Evolutionary conservation across 2,797 vertebrate genomes (phyloP).

Genomic region (Miichthys miiuy): DNA sequence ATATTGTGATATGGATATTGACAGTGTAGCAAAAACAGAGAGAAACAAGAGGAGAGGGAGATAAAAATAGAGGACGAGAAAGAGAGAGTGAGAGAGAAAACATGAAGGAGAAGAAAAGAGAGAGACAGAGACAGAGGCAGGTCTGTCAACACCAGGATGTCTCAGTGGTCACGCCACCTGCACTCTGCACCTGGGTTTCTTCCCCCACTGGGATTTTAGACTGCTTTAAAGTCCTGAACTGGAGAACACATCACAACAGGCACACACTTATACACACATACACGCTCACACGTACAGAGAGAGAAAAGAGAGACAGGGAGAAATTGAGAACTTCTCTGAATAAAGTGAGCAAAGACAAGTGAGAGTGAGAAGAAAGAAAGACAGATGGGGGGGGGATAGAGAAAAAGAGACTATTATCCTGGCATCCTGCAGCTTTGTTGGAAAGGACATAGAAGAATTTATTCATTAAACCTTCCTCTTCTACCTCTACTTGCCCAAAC

Average conservation of each 20-base stretch:
- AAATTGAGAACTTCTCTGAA: slow-evolving; percentile 36
- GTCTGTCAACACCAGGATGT: slow-evolving; percentile 76
- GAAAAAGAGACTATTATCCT: slow-evolving; percentile 49
- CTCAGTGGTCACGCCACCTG: slow-evolving; percentile 81
- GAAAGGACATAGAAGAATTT: slow-evolving; percentile 75
- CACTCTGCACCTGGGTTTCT: slow-evolving; percentile 82
- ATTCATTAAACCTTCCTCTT: slow-evolving; percentile 63
- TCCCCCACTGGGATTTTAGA: slow-evolving; percentile 71
- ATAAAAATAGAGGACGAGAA: slow-evolving; percentile 59
- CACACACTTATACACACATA: slow-evolving; percentile 54
- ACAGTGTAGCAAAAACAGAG: slow-evolving; percentile 54
- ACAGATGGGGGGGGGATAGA: slow-evolving; percentile 17
- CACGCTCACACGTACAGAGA: slow-evolving; percentile 43
- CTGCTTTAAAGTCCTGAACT: slow-evolving; percentile 79
- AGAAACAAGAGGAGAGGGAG: slow-evolving; percentile 26
- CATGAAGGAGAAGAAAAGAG: slow-evolving; percentile 53
- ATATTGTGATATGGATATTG: slow-evolving; percentile 62
- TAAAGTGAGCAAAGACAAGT: slow-evolving; percentile 33
- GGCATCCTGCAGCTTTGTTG: slow-evolving; percentile 73
- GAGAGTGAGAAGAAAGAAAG: slow-evolving; percentile 43
- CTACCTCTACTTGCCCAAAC: slow-evolving; percentile 8
- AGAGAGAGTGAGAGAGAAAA: slow-evolving; percentile 44
- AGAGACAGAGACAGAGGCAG: slow-evolving; percentile 58
- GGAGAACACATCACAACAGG: slow-evolving; percentile 78
- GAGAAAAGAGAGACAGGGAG: slow-evolving; percentile 29